Evolutionary conservation across 2,797 vertebrate genomes (phyloP).

Genomic region (Myotis daubentonii): DNA sequence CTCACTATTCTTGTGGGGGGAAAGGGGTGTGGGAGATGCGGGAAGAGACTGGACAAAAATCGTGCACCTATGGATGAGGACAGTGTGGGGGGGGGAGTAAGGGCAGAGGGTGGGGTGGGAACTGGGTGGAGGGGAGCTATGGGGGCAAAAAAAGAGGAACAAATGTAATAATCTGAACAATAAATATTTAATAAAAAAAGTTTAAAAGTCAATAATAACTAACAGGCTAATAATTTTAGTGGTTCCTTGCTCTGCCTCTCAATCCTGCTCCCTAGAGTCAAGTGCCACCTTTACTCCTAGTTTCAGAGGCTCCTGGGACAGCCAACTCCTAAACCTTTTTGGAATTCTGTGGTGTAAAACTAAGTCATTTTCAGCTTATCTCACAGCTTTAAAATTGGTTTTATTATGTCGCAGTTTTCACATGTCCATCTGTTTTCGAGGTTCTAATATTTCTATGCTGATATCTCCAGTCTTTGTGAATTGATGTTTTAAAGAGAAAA

Average conservation of each 20-base stretch:
- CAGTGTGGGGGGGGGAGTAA: too few relatives aligned
- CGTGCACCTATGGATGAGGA: too few relatives aligned
- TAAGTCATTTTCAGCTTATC: background rate
- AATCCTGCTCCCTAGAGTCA: background rate
- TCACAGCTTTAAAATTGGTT: background rate
- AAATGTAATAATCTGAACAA: too few relatives aligned
- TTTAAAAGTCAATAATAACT: background rate
- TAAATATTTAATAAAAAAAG: background rate
- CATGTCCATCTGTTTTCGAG: background rate
- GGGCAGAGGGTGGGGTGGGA: too few relatives aligned
- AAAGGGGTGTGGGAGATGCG: too few relatives aligned
- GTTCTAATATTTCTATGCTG: background rate
- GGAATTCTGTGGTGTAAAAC: background rate
- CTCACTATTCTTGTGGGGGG: too few relatives aligned
- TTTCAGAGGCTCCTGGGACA: background rate
- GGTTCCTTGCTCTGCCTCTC: background rate
- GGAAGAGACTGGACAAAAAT: too few relatives aligned
- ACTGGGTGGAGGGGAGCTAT: too few relatives aligned
- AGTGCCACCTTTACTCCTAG: background rate
- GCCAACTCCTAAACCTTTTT: background rate
- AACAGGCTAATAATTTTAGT: background rate
- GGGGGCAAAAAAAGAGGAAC: too few relatives aligned
- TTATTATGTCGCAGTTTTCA: background rate
- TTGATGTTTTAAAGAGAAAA: constrained; percentile 37
- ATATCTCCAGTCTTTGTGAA: background rate